Conservation (phyloP, 2,888 invertebrate species). For the Junonia oenone region DNA sequence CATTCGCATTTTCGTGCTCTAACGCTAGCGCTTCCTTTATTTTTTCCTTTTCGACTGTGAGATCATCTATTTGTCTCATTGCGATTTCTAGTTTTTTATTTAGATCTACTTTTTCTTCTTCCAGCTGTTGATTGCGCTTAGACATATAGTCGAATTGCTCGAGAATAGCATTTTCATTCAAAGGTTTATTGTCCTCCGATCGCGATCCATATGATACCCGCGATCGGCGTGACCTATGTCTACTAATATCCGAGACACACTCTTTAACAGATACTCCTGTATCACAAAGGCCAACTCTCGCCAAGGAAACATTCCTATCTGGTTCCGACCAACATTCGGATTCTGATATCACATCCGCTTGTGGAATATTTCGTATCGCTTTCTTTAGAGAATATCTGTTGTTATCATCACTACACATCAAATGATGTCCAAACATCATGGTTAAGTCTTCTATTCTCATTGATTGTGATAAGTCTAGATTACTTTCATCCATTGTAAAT, state of each 20-base stretch:
- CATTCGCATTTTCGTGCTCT: slow-evolving; percentile 44
- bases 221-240: slow-evolving; percentile 58
- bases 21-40: slow-evolving; percentile 43
- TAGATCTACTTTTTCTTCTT: slow-evolving; percentile 60
- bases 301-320: slow-evolving; percentile 88
- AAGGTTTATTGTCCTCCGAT: slow-evolving; percentile 65
- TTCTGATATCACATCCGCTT: slow-evolving; percentile 76
- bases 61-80: slow-evolving; percentile 51
- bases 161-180: slow-evolving; percentile 74
- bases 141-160: slow-evolving; percentile 72
- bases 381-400: slow-evolving; percentile 42
- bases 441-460: slow-evolving; percentile 69
- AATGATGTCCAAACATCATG: slow-evolving; percentile 70
- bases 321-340: slow-evolving; percentile 94
- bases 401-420: slow-evolving; percentile 50
- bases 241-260: slow-evolving; percentile 53
- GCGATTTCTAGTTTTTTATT: slow-evolving; percentile 61
- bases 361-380: slow-evolving; percentile 46
- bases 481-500: slow-evolving; percentile 67
- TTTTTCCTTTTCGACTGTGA: slow-evolving; percentile 49
- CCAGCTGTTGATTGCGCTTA: slow-evolving; percentile 49
- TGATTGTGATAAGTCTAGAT: slow-evolving; percentile 64
- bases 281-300: slow-evolving; percentile 83
- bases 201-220: slow-evolving; percentile 62
- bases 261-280: slow-evolving; percentile 50